Conservation (phyloP, 2,888 invertebrate genomes). For the Atherix ibis region DNA sequence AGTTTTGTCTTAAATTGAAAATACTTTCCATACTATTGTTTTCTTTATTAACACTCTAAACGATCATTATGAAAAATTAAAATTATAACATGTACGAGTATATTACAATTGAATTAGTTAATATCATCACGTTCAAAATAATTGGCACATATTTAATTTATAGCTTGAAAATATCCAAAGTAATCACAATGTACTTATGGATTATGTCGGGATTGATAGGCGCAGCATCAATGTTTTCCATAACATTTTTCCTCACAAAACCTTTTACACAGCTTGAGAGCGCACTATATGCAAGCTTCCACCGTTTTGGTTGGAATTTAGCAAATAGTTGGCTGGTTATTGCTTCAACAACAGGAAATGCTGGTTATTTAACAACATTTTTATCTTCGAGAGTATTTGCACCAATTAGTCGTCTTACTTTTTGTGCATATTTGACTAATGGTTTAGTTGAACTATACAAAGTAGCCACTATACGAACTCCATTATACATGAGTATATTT, state of each 20-base stretch:
- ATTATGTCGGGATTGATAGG: slow-evolving; percentile 29
- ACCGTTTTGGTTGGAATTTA: slow-evolving; percentile 51
- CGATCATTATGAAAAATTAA: too few relatives aligned
- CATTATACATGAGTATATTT: slow-evolving; percentile 43
- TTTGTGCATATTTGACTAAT: slow-evolving; percentile 56
- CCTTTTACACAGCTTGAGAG: slow-evolving; percentile 42
- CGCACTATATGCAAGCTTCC: slow-evolving; percentile 47
- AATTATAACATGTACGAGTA: too few relatives aligned
- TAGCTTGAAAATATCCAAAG: slow-evolving; percentile 22
- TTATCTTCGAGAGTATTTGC: slow-evolving; percentile 34
- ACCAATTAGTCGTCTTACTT: slow-evolving; percentile 51
- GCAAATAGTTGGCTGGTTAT: slow-evolving; percentile 51
- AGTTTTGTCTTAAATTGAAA: too few relatives aligned
- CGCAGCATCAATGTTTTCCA: slow-evolving; percentile 41
- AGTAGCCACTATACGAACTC: slow-evolving; percentile 42
- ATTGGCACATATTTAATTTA: slow-evolving; percentile 1
- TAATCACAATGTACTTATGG: slow-evolving; percentile 23
- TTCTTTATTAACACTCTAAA: too few relatives aligned
- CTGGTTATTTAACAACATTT: slow-evolving; percentile 32
- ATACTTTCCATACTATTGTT: too few relatives aligned
- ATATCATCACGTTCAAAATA: too few relatives aligned
- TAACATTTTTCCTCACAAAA: slow-evolving; percentile 47
- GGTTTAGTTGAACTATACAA: slow-evolving; percentile 52
- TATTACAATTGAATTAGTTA: too few relatives aligned
- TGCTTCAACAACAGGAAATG: slow-evolving; percentile 48